phyloP scores from a whole-genome alignment of 2,888 invertebrate species.

The Fragum fragum region DNA sequence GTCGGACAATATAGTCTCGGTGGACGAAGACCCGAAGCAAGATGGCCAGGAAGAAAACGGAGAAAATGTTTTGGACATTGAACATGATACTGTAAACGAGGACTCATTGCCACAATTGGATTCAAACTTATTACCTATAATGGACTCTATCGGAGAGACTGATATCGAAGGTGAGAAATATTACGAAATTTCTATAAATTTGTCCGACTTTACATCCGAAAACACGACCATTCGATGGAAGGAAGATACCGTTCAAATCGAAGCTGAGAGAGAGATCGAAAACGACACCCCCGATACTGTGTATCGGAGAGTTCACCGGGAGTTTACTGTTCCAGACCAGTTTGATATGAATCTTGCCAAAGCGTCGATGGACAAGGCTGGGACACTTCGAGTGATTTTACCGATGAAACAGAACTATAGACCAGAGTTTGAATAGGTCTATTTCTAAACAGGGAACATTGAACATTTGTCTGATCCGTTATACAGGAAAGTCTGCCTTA shows the following conservation, averaged over 20 bases:
- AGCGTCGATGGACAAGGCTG: neutral
- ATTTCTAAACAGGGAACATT: no score
- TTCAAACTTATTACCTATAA: neutral
- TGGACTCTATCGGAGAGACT: neutral
- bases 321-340: neutral
- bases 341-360: neutral
- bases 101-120: neutral
- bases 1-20: neutral
- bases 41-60: neutral
- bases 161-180: constrained; percentile 6
- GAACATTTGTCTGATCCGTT: no score
- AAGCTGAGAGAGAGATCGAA: constrained; percentile 2
- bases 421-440: no score
- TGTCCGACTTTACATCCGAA: neutral
- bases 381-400: neutral
- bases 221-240: constrained; percentile 14
- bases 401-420: neutral
- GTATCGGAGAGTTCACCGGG: constrained; percentile 1
- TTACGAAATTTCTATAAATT: neutral
- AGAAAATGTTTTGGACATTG: neutral
- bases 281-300: neutral
- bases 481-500: no score
- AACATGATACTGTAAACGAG: neutral
- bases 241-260: neutral
- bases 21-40: neutral